Evolutionary conservation across 2,888 invertebrate genomes (phyloP).

Genomic region (Spilosoma lubricipeda): DNA sequence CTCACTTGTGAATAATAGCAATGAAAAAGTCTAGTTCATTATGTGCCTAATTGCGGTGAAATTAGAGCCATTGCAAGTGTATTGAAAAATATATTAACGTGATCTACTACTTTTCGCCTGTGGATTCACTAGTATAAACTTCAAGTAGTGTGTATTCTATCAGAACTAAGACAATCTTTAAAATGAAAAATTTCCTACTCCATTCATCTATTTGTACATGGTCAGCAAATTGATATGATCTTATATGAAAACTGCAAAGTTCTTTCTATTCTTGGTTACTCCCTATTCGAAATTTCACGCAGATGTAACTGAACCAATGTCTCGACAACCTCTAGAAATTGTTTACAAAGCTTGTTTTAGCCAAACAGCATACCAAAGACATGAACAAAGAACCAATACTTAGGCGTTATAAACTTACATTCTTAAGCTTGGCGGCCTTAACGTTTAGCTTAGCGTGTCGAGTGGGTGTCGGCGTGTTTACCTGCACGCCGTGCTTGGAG

Average conservation of each 20-base stretch:
- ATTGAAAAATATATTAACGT: background rate
- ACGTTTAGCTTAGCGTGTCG: constrained; percentile 57
- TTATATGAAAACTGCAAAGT: too few relatives aligned
- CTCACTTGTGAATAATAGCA: too few relatives aligned
- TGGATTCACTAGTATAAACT: too few relatives aligned
- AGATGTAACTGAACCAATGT: background rate
- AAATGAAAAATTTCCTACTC: too few relatives aligned
- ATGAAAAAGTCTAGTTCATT: too few relatives aligned
- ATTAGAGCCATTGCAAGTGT: too few relatives aligned
- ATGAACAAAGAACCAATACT: constrained; percentile 5
- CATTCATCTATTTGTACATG: too few relatives aligned
- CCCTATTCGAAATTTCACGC: background rate
- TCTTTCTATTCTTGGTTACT: background rate
- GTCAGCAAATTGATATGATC: too few relatives aligned
- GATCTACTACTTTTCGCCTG: background rate
- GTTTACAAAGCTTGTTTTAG: background rate
- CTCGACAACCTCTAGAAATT: background rate
- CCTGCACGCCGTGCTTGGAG: constrained; percentile 94
- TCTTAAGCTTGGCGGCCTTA: constrained; percentile 80
- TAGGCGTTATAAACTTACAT: constrained; percentile 68
- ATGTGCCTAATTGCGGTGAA: too few relatives aligned
- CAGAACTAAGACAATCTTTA: background rate
- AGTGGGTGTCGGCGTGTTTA: constrained; percentile 50
- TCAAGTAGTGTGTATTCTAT: background rate
- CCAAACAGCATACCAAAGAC: constrained; percentile 33